phyloP scores from a whole-genome alignment of 2,113 vertebrate genomes.

The Garra rufa region DNA sequence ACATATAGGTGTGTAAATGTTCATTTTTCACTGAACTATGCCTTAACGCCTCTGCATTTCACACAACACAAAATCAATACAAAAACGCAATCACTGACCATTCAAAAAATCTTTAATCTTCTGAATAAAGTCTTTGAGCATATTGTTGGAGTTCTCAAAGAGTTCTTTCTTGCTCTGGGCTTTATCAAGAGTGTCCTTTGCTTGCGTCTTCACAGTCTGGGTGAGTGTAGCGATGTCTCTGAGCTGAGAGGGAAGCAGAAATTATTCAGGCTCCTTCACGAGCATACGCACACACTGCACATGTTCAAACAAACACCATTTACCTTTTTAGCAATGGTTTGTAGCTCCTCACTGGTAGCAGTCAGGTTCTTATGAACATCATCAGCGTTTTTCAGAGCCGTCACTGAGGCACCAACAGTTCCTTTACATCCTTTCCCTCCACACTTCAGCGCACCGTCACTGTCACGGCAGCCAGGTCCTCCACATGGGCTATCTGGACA shows the following conservation, averaged over 20 bases:
- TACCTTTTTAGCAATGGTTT: conserved; percentile 78
- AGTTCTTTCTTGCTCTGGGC: conserved; percentile 73
- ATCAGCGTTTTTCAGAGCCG: conserved; percentile 64
- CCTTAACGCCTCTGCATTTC: not conserved
- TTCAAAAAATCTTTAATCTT: conserved; percentile 85
- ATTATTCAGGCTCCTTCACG: not conserved
- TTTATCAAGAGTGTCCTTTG: conserved; percentile 71
- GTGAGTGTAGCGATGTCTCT: conserved; percentile 80
- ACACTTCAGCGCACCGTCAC: conserved; percentile 67
- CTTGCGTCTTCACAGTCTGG: conserved; percentile 72
- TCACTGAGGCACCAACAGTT: conserved; percentile 71
- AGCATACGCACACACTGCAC: not conserved
- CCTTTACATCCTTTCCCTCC: conserved; percentile 78
- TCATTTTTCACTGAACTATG: not conserved
- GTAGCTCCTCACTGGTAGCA: conserved; percentile 69
- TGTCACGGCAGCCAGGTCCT: conserved; percentile 80
- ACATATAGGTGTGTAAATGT: not conserved
- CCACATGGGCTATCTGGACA: conserved; percentile 76
- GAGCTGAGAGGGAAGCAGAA: conserved; percentile 66
- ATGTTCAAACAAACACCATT: not conserved
- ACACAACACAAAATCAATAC: not conserved
- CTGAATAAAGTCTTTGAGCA: conserved; percentile 81
- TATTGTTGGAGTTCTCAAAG: conserved; percentile 76
- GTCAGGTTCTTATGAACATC: conserved; percentile 72
- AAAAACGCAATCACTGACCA: conserved; percentile 65